Percentiles rank a stretch among this genome's conserved stretches.
Conservation (phyloP, 2,888 invertebrate genomes). For the Adineta ricciae region DNA sequence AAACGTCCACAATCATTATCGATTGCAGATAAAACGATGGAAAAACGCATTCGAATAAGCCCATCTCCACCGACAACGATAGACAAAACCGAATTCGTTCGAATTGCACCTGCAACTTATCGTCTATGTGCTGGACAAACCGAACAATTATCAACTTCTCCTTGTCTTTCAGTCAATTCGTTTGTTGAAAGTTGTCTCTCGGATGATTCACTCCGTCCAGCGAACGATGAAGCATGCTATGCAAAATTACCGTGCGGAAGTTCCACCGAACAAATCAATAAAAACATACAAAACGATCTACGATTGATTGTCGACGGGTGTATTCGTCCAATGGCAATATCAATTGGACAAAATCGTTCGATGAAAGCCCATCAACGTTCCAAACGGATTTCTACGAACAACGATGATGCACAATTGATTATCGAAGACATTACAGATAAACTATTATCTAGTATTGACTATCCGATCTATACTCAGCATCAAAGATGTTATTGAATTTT, state of each 20-base stretch:
- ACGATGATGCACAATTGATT: not conserved
- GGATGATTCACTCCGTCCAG: not conserved
- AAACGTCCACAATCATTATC: not conserved
- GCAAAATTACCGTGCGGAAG: not conserved
- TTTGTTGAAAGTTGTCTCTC: not conserved
- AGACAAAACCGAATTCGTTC: not conserved
- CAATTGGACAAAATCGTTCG: not conserved
- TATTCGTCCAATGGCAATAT: not conserved
- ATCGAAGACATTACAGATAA: not conserved
- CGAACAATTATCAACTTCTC: not conserved
- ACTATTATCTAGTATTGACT: not conserved
- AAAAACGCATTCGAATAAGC: not conserved
- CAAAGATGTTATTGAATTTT: not conserved
- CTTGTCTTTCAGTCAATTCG: not conserved
- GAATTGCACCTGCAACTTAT: not conserved
- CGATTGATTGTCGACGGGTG: not conserved
- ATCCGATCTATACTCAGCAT: not conserved
- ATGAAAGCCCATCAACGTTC: not conserved
- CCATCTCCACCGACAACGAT: not conserved
- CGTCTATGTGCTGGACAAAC: not conserved
- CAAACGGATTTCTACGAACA: not conserved
- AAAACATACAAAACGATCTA: not conserved
- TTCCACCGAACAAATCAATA: not conserved
- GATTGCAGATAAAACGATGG: not conserved
- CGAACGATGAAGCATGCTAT: not conserved